Base-by-base conservation (phyloP, 1,140 invertebrate species). In the Drosophila ohnishii region DNA sequence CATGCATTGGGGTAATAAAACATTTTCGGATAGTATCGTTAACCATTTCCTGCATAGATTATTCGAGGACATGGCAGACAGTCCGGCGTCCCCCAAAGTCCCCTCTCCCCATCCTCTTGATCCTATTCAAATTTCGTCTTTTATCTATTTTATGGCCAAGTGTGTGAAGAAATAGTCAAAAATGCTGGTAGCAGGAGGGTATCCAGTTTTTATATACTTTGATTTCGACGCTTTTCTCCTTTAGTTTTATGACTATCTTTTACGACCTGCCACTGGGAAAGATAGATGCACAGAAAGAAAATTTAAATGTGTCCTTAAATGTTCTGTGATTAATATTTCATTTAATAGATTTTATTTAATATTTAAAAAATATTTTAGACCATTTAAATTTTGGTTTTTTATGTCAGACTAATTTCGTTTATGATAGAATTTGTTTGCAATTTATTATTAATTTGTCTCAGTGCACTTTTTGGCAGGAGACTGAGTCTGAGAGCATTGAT, bases 241-340 rank as follows among this genome's bases (percentile, higher is more conserved):
- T 87, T 87, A 86, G 83, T 86, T 86, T 86, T 87, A 86, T 66
- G 76, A 59, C 73, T 70, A 69, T 79, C 83, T 86, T 86, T 86
- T 86, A 86, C 64, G 83, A 87, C 60, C 64, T 66, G 75, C 63
- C 57, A 47, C 39, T 50, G 67, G 28, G 37, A 37, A 66, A 85
- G 69, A 85, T 78, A 75, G 28, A 69, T 62, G 69, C 76, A 66
- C 63, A 40, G 30, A 4, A 47, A 25, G 4, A 42, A 63, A 42
- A 5, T 13, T 16, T 16, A n/a, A 7, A 7, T 1, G 22, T 3
- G 2, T 37, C 5, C 13, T 59, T 19, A 22, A 13, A 9, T 4
- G 11, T 32, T 47, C 3, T 19, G 4, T 8, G 2, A 25, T 16
- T 3, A 16, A 0, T 7, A 9, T 25, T 22, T 0, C 3, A 13